Evolutionary conservation across 2,797 vertebrate species (phyloP).

Genomic region (Alosa sapidissima): DNA sequence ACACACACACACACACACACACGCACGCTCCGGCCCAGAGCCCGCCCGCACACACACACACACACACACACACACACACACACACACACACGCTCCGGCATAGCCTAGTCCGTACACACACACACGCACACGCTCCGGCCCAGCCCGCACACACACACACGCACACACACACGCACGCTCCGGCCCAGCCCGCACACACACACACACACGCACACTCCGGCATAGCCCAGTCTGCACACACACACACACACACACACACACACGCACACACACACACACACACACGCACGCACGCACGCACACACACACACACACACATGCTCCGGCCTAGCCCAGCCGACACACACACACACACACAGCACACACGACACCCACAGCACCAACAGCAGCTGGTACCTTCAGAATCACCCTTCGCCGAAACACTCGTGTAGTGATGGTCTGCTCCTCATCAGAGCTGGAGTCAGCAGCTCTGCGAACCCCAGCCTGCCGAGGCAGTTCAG

Average conservation of each 20-base stretch:
- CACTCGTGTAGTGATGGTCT: constrained; percentile 89
- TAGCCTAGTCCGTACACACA: not conserved
- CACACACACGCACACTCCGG: constrained; percentile 22
- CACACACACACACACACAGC: constrained; percentile 35
- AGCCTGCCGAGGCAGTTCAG: constrained; percentile 84
- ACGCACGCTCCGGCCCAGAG: constrained; percentile 13
- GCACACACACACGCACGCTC: constrained; percentile 17
- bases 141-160: not conserved
- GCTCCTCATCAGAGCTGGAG: constrained; percentile 86
- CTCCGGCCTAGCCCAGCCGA: not conserved
- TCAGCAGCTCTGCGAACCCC: constrained; percentile 74
- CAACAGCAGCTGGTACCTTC: constrained; percentile 81
- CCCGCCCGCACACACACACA: constrained; percentile 2
- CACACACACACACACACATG: not conserved
- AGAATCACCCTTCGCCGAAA: constrained; percentile 90
- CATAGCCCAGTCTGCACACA: not conserved
- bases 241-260: not conserved
- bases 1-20: constrained; percentile 24
- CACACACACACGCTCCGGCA: not conserved
- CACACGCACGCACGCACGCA: not conserved
- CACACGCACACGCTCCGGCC: not conserved
- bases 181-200: not conserved
- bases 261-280: not conserved
- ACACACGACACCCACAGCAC: constrained; percentile 2
- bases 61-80: constrained; percentile 14